These are phyloP conservation scores for Eulemur coronatus DNA, from an alignment of 2,797 vertebrate genomes.

Conservation along the genomic window DNA sequence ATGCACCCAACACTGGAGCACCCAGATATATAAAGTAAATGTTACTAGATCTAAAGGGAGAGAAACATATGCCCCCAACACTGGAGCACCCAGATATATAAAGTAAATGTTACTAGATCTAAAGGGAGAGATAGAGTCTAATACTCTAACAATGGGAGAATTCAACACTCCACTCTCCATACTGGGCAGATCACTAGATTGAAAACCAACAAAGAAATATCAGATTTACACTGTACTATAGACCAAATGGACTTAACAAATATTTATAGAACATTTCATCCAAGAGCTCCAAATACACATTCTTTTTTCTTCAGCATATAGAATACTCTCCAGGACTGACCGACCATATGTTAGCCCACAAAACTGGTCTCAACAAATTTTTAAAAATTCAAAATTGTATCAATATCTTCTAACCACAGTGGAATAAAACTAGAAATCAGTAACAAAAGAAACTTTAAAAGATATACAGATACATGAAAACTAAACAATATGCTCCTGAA, in stretches of 20 bases:
- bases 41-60: no score
- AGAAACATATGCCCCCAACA: neutral
- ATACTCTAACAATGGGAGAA: neutral
- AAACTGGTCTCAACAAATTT: neutral
- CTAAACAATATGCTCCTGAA: neutral
- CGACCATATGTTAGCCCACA: neutral
- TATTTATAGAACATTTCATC: neutral
- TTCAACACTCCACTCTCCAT: neutral
- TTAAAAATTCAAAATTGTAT: neutral
- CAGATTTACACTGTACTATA: neutral
- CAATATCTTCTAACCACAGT: neutral
- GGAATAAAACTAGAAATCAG: neutral
- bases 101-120: neutral
- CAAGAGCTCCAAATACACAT: neutral
- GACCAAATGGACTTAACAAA: neutral
- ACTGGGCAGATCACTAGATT: neutral
- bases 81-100: neutral
- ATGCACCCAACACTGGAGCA: neutral
- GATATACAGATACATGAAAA: neutral
- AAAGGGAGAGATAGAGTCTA: neutral
- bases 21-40: neutral
- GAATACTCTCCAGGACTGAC: neutral
- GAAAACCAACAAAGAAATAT: neutral
- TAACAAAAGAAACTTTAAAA: neutral
- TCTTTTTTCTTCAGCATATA: neutral